Percentiles rank a stretch among this genome's conserved stretches.
These are phyloP conservation scores for Drosophila santomea DNA, from an alignment of 1,140 invertebrate genomes.

Conservation along the genomic window DNA sequence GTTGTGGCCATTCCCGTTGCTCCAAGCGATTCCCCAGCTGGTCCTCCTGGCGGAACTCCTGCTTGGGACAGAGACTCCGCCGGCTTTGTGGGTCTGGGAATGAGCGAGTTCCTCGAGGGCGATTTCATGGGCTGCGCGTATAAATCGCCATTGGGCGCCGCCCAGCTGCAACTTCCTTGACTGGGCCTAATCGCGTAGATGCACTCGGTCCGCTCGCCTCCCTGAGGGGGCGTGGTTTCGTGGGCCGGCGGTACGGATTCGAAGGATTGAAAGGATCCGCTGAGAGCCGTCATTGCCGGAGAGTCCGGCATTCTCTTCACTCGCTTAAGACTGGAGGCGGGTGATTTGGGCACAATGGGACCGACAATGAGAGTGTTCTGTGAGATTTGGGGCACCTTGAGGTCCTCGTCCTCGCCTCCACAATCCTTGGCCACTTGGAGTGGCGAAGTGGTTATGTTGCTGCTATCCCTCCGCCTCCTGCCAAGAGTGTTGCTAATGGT, in stretches of 20 bases:
- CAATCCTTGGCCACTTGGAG: constrained; percentile 85
- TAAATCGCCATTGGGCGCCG: constrained; percentile 65
- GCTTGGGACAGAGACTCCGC: neutral
- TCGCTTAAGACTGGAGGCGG: constrained; percentile 55
- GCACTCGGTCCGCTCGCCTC: constrained; percentile 67
- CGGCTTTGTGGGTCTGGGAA: constrained; percentile 49
- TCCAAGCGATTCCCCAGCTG: constrained; percentile 3
- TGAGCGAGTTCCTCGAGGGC: constrained; percentile 57
- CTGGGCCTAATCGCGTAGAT: constrained; percentile 67
- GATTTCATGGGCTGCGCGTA: constrained; percentile 76
- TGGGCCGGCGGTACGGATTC: constrained; percentile 71
- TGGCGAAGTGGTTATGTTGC: constrained; percentile 84
- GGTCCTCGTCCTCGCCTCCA: constrained; percentile 66
- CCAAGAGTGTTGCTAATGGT: constrained; percentile 86
- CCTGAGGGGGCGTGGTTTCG: constrained; percentile 68
- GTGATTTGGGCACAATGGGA: constrained; percentile 85
- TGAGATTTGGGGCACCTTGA: constrained; percentile 84
- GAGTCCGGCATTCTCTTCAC: constrained; percentile 6
- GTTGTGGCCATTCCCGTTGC: constrained; percentile 6
- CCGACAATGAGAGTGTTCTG: constrained; percentile 86
- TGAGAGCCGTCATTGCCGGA: constrained; percentile 30
- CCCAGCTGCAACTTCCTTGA: constrained; percentile 44
- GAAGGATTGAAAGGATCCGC: constrained; percentile 75
- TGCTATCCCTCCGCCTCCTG: constrained; percentile 76
- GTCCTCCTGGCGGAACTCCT: neutral